Percentiles rank a stretch among this genome's conserved stretches.
Conservation (phyloP, 2,888 invertebrate species). For the Cactoblastis cactorum region DNA sequence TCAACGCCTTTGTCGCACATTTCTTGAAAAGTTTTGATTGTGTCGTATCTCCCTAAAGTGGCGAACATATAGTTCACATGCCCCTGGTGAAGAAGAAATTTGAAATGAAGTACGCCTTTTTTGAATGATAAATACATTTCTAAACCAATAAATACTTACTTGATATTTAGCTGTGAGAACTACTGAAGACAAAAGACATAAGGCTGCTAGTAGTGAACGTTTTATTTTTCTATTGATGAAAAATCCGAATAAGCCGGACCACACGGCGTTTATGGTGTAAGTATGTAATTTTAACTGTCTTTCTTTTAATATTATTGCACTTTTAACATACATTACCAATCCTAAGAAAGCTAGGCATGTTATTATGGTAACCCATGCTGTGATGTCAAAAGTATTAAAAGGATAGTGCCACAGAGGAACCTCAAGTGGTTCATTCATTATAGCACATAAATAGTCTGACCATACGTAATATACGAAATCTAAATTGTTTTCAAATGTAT, state of each 20-base stretch:
- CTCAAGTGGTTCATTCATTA: conserved; percentile 30
- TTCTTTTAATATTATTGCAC: background rate
- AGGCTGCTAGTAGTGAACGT: conserved; percentile 30
- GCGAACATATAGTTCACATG: conserved; percentile 47
- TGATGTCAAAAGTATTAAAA: conserved; percentile 27
- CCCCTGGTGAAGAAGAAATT: conserved; percentile 28
- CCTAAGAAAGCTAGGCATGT: conserved; percentile 6
- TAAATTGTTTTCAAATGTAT: conserved; percentile 26
- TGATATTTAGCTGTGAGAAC: conserved; percentile 40
- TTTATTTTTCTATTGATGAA: conserved; percentile 26
- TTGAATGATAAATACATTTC: too few species aligned
- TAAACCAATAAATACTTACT: conserved; percentile 27
- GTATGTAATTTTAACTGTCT: background rate
- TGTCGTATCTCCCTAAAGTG: conserved; percentile 29
- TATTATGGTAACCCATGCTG: conserved; percentile 20
- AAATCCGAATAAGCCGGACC: conserved; percentile 32
- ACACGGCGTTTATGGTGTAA: conserved; percentile 5
- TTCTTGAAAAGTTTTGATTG: conserved; percentile 31
- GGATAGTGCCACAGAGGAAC: conserved; percentile 44
- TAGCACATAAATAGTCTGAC: conserved; percentile 38
- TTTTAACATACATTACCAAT: background rate
- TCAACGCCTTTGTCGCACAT: conserved; percentile 27
- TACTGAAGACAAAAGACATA: conserved; percentile 37
- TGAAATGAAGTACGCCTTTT: background rate
- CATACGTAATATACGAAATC: conserved; percentile 34